phyloP scores from a whole-genome alignment of 1,140 invertebrate genomes.

The Maconellicoccus hirsutus region DNA sequence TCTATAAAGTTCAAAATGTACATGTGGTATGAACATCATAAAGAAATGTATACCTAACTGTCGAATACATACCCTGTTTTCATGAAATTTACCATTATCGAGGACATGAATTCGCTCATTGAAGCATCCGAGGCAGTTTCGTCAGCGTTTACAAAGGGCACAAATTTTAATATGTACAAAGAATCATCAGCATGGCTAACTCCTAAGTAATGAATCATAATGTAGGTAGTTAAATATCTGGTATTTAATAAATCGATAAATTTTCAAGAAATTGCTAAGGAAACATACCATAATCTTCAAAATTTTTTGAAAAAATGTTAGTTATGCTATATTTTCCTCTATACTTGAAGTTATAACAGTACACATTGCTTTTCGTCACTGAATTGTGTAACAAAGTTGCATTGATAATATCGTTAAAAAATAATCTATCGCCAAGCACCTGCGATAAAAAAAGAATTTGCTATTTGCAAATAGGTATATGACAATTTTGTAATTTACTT shows the following conservation, averaged over 20 bases:
- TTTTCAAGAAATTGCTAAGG: neutral
- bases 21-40: neutral
- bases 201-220: slow-evolving; percentile 12
- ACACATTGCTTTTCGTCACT: slow-evolving; percentile 27
- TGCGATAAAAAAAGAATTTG: neutral
- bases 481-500: neutral
- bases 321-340: slow-evolving; percentile 28
- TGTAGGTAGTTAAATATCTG: neutral
- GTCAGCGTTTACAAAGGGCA: too few relatives aligned
- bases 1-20: neutral
- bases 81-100: neutral
- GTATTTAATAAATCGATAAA: neutral
- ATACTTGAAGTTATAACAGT: slow-evolving; percentile 30
- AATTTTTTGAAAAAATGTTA: neutral
- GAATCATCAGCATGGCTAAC: slow-evolving; percentile 29
- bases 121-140: neutral
- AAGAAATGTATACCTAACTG: neutral
- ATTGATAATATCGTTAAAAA: slow-evolving; percentile 28
- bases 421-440: slow-evolving; percentile 31
- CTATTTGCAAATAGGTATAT: neutral
- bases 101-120: neutral
- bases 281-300: slow-evolving; percentile 20
- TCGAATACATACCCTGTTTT: neutral
- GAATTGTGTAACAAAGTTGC: slow-evolving; percentile 27
- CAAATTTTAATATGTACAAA: slow-evolving; percentile 2